A percentile compares a stretch with the other conserved stretches of the same genome.
Evolutionary conservation across 92 coral and sea anemone genomes (phyloP).

Genomic region (Heteractis magnifica): DNA sequence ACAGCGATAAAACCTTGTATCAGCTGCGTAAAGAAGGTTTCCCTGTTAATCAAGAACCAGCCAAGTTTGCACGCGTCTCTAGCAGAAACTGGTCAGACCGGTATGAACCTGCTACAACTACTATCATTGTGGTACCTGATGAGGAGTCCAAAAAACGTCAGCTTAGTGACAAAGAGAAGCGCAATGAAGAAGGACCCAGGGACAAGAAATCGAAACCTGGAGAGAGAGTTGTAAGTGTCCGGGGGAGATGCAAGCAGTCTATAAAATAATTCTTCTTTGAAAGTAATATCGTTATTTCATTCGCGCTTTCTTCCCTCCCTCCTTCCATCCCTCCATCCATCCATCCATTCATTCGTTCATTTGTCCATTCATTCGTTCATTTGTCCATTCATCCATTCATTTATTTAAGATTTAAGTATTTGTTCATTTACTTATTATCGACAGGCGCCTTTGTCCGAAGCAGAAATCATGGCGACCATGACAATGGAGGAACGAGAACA

Average conservation of each 20-base stretch:
- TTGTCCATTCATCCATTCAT: too few relatives aligned
- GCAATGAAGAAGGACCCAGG: slow-evolving; percentile 31
- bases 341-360: too few relatives aligned
- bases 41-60: slow-evolving; percentile 68
- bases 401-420: too few relatives aligned
- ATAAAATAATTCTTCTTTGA: too few relatives aligned
- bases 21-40: slow-evolving; percentile 95
- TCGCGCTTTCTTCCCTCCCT: not conserved
- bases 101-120: slow-evolving; percentile 70
- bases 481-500: slow-evolving; percentile 78
- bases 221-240: slow-evolving; percentile 31
- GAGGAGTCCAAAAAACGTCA: slow-evolving; percentile 69
- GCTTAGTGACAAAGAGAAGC: slow-evolving; percentile 30
- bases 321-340: too few relatives aligned
- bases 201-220: slow-evolving; percentile 51
- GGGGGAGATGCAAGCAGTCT: too few relatives aligned
- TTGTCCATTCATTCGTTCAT: too few relatives aligned
- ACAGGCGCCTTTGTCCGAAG: slow-evolving; percentile 82
- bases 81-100: slow-evolving; percentile 93
- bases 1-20: slow-evolving; percentile 91
- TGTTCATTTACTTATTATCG: too few relatives aligned
- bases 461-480: slow-evolving; percentile 86
- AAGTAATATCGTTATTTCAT: not conserved
- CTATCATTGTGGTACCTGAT: slow-evolving; percentile 68
- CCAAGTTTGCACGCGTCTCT: slow-evolving; percentile 73